phyloP scores from a whole-genome alignment of 1,140 invertebrate species.

The Centruroides vittatus region DNA sequence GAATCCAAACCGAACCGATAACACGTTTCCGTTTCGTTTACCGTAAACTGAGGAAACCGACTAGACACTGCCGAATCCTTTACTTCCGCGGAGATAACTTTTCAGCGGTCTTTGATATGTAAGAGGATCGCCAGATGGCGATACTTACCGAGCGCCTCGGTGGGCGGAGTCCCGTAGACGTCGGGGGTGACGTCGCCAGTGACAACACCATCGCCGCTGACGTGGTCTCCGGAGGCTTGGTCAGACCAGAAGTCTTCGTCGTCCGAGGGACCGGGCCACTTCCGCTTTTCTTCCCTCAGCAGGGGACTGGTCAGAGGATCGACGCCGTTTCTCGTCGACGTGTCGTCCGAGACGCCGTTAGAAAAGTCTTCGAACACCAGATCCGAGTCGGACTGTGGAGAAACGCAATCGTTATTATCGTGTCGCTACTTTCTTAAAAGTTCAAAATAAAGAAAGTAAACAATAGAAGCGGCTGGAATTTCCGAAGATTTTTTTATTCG shows the following conservation, averaged over 20 bases:
- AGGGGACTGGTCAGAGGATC: conserved; percentile 8
- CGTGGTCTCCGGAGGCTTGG: conserved; percentile 6
- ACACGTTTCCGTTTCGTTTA: too few species aligned
- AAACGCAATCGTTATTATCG: too few species aligned
- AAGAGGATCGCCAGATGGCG: not conserved
- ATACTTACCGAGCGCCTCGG: not conserved
- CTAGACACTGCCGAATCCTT: too few species aligned
- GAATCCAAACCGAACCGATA: too few species aligned
- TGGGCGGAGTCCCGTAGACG: not conserved
- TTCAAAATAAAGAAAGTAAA: too few species aligned
- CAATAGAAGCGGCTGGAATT: too few species aligned
- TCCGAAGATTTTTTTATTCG: too few species aligned
- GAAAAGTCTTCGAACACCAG: conserved; percentile 8
- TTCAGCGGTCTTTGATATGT: too few species aligned
- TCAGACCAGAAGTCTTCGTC: conserved; percentile 13
- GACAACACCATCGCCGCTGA: not conserved
- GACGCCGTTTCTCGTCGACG: conserved; percentile 4
- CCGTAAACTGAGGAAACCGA: too few species aligned
- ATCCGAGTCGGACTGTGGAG: conserved; percentile 2
- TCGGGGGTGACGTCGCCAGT: not conserved
- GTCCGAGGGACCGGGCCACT: not conserved
- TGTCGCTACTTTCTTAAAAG: too few species aligned
- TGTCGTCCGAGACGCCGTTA: conserved; percentile 5
- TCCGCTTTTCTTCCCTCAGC: not conserved
- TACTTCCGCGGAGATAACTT: too few species aligned